A percentile compares a stretch with the other conserved stretches of the same genome.
Evolutionary conservation across 1,140 invertebrate species (phyloP).

Genomic region (Lerema accius): DNA sequence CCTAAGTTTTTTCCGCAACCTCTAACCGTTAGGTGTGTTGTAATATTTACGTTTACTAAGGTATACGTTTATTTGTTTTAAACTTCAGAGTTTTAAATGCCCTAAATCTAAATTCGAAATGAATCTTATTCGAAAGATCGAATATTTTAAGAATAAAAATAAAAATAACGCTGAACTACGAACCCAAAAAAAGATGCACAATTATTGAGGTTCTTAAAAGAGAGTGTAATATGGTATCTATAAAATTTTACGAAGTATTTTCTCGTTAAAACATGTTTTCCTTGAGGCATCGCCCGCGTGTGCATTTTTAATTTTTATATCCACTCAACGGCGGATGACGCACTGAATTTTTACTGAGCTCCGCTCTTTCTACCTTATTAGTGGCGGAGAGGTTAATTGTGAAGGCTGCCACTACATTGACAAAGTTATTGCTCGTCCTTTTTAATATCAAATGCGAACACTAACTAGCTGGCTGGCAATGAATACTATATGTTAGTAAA

Average conservation of each 20-base stretch:
- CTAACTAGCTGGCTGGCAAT: background rate
- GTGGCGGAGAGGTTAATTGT: constrained; percentile 47
- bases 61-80: too few species aligned
- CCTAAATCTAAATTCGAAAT: too few species aligned
- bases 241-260: constrained; percentile 53
- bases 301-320: constrained; percentile 67
- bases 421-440: constrained; percentile 4
- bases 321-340: constrained; percentile 51
- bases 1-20: background rate
- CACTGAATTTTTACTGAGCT: constrained; percentile 60
- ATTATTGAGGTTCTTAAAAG: constrained; percentile 14
- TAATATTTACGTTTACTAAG: too few species aligned
- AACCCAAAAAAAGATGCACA: constrained; percentile 5
- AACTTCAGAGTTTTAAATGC: too few species aligned
- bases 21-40: too few species aligned
- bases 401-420: constrained; percentile 28
- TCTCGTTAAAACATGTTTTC: constrained; percentile 55
- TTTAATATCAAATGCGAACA: constrained; percentile 13
- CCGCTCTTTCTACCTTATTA: constrained; percentile 58
- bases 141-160: too few species aligned
- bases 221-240: constrained; percentile 22
- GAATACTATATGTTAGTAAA: background rate
- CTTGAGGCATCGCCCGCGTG: constrained; percentile 55
- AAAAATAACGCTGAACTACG: background rate
- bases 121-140: too few species aligned